A percentile compares a stretch with the other conserved stretches of the same genome.
phyloP scores from a whole-genome alignment of 1,140 invertebrate genomes.

The Cherax quadricarinatus region DNA sequence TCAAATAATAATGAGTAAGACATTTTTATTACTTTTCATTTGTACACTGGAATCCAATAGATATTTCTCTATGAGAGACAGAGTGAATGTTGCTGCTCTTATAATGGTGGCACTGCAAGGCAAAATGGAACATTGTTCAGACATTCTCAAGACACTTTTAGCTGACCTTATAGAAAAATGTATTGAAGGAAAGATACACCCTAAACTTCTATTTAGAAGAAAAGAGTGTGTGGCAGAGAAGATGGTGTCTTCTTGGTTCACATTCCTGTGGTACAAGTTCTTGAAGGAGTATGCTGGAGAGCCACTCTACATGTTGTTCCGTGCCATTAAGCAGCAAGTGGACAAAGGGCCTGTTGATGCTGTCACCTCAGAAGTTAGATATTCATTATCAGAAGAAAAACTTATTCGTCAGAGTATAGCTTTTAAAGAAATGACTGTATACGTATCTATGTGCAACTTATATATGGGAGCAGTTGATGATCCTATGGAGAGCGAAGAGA shows the following conservation, averaged over 20 bases:
- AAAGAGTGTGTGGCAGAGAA: conserved; percentile 99
- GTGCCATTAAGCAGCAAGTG: no score
- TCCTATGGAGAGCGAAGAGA: conserved; percentile 88
- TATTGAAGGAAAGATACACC: conserved; percentile 98
- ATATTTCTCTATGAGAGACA: conserved; percentile 91
- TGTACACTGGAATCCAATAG: conserved; percentile 98
- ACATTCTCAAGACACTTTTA: conserved; percentile 97
- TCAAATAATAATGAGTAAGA: conserved; percentile 98
- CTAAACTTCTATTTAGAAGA: conserved; percentile 94
- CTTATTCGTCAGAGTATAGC: conserved; percentile 98
- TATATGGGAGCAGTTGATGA: conserved; percentile 91
- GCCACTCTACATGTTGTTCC: conserved; percentile 97
- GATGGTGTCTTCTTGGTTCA: conserved; percentile 99
- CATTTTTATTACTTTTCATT: conserved; percentile 97
- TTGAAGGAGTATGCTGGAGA: conserved; percentile 97
- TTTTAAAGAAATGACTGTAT: conserved; percentile 96
- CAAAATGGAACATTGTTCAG: conserved; percentile 99
- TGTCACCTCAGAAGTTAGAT: conserved; percentile 98
- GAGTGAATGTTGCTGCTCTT: conserved; percentile 98
- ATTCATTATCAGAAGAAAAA: conserved; percentile 99
- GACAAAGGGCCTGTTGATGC: conserved; percentile 98
- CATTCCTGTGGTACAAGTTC: conserved; percentile 98
- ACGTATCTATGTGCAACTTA: no score
- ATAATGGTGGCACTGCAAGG: conserved; percentile 99
- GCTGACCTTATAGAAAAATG: conserved; percentile 98